Conservation (phyloP, 2,113 vertebrate species). For the Cynoglossus semilaevis region DNA sequence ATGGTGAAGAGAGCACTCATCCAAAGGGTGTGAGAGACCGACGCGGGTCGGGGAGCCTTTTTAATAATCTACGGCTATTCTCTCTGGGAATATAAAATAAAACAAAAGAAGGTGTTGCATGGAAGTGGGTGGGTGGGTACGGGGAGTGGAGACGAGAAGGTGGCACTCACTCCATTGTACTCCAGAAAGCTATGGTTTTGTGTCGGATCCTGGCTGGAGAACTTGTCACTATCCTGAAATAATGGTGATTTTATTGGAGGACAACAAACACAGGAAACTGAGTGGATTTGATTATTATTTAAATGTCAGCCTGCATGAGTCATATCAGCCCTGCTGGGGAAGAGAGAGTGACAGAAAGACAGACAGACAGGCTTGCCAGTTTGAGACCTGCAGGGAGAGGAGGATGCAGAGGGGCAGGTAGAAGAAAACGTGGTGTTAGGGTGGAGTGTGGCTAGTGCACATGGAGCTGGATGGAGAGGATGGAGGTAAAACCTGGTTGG, state of each 20-base stretch:
- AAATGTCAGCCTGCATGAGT: slow-evolving; percentile 72
- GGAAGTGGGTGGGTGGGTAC: slow-evolving; percentile 40
- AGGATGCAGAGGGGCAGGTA: slow-evolving; percentile 26
- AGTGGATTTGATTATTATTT: slow-evolving; percentile 60
- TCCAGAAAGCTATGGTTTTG: slow-evolving; percentile 26
- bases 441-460: slow-evolving; percentile 33
- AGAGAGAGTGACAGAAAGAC: slow-evolving; percentile 17
- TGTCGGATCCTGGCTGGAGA: slow-evolving; percentile 17
- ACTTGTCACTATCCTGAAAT: slow-evolving; percentile 15
- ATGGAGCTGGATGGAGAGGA: slow-evolving; percentile 13
- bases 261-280: slow-evolving; percentile 25
- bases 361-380: slow-evolving; percentile 30
- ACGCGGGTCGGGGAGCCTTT: slow-evolving; percentile 29
- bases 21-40: slow-evolving; percentile 61
- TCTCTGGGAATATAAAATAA: slow-evolving; percentile 10
- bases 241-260: slow-evolving; percentile 35
- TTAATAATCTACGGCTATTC: slow-evolving; percentile 22
- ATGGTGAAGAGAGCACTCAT: slow-evolving; percentile 62
- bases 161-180: slow-evolving; percentile 11
- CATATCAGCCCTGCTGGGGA: slow-evolving; percentile 52
- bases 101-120: slow-evolving; percentile 37
- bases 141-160: slow-evolving; percentile 15
- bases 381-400: slow-evolving; percentile 32
- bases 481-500: slow-evolving; percentile 4
- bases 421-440: slow-evolving; percentile 23